Evolutionary conservation across 2,797 vertebrate genomes (phyloP).

Genomic region (Lindbergichthys nudifrons): DNA sequence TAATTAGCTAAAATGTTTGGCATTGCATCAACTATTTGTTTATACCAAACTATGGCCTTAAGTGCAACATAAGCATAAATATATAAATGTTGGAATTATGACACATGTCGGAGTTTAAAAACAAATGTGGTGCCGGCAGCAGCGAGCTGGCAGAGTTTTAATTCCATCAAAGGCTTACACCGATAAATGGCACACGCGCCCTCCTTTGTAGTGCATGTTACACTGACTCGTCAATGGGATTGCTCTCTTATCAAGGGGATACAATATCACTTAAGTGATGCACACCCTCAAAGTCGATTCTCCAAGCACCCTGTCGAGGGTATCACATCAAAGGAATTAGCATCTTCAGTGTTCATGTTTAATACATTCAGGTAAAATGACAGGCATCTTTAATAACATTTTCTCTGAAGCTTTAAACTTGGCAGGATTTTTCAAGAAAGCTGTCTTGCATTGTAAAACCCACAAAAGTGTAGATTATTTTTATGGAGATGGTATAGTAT

Average conservation of each 20-base stretch:
- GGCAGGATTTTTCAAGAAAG: constrained; percentile 13
- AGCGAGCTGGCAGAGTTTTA: constrained; percentile 75
- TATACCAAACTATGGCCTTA: constrained; percentile 62
- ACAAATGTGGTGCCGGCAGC: constrained; percentile 68
- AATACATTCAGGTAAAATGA: constrained; percentile 76
- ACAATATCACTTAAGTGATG: constrained; percentile 81
- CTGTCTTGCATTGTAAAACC: constrained; percentile 21
- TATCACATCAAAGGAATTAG: constrained; percentile 79
- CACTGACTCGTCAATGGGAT: constrained; percentile 75
- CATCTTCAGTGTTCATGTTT: constrained; percentile 64
- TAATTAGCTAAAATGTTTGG: constrained; percentile 45
- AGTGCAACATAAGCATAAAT: constrained; percentile 62
- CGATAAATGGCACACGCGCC: constrained; percentile 74
- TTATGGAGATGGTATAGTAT: constrained; percentile 13
- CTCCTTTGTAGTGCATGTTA: constrained; percentile 78
- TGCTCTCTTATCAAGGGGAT: constrained; percentile 80
- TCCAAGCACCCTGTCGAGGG: constrained; percentile 66
- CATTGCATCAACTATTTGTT: constrained; percentile 66
- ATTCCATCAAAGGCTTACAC: constrained; percentile 84
- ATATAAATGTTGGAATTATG: constrained; percentile 65
- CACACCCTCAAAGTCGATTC: constrained; percentile 75
- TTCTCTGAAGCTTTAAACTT: constrained; percentile 58
- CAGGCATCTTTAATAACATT: constrained; percentile 63
- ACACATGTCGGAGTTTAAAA: constrained; percentile 75
- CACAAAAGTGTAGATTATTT: constrained; percentile 5